These are phyloP conservation scores for Sebastes oblongus DNA, from an alignment of 2,797 vertebrate species.

Conservation along the genomic window DNA sequence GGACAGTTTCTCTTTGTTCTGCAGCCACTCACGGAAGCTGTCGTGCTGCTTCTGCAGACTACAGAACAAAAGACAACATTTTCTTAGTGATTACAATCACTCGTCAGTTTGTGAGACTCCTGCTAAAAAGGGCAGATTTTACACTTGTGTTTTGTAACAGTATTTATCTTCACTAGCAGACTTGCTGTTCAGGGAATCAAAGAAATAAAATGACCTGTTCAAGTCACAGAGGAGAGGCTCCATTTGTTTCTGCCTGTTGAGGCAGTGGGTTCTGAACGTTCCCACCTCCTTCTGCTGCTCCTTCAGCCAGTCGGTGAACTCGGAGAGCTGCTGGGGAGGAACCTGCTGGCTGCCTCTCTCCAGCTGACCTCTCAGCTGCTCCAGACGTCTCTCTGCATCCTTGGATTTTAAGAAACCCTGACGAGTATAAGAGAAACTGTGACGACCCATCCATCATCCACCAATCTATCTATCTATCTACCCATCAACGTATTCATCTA, in stretches of 20 bases:
- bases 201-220: conserved; percentile 75
- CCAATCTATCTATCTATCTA: background rate
- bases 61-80: background rate
- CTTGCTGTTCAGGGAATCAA: background rate
- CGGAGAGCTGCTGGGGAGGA: conserved; percentile 78
- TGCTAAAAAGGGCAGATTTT: rapidly evolving
- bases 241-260: conserved; percentile 81
- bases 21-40: conserved; percentile 85
- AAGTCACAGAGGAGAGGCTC: conserved; percentile 77
- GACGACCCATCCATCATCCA: background rate
- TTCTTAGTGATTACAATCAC: background rate
- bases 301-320: conserved; percentile 82
- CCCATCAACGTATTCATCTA: background rate
- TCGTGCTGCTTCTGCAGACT: conserved; percentile 86
- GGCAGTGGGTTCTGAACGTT: conserved; percentile 83
- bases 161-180: background rate
- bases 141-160: background rate
- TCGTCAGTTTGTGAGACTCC: background rate
- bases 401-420: conserved; percentile 87
- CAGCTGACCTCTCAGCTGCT: conserved; percentile 82
- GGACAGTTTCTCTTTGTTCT: conserved; percentile 81
- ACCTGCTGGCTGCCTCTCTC: conserved; percentile 79
- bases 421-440: background rate
- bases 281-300: conserved; percentile 87
- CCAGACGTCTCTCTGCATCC: conserved; percentile 83